These are phyloP conservation scores for Epistrophe grossulariae DNA, from an alignment of 2,888 invertebrate species.

Conservation along the genomic window DNA sequence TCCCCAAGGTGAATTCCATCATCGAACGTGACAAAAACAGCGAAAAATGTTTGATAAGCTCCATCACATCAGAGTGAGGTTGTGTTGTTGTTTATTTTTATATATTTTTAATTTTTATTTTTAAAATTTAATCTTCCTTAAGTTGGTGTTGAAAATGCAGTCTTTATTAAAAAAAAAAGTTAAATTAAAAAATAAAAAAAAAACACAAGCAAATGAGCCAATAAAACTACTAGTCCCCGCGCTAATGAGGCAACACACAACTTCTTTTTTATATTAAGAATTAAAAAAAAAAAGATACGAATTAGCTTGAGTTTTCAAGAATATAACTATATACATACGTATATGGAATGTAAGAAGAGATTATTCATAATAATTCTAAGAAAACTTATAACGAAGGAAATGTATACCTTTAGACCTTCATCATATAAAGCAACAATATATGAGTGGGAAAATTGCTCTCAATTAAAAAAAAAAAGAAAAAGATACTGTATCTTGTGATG, in stretches of 20 bases:
- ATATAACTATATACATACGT: neutral
- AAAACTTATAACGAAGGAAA: slow-evolving; percentile 40
- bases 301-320: slow-evolving; percentile 27
- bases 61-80: slow-evolving; percentile 12
- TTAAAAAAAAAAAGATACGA: slow-evolving; percentile 33
- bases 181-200: slow-evolving; percentile 1
- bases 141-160: slow-evolving; percentile 1
- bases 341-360: slow-evolving; percentile 2
- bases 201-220: slow-evolving; percentile 54
- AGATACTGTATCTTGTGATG: slow-evolving; percentile 6
- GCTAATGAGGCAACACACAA: slow-evolving; percentile 70
- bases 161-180: neutral
- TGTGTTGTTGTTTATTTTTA: neutral
- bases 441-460: slow-evolving; percentile 40
- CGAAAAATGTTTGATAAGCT: slow-evolving; percentile 70
- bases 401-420: neutral
- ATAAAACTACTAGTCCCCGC: slow-evolving; percentile 52
- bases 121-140: neutral
- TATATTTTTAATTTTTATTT: neutral
- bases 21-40: slow-evolving; percentile 76
- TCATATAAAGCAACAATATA: neutral
- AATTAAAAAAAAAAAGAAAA: slow-evolving; percentile 4
- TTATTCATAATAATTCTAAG: slow-evolving; percentile 55
- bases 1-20: slow-evolving; percentile 74
- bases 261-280: slow-evolving; percentile 15